Evolutionary conservation across 2,113 vertebrate genomes (phyloP), one percentile per base, ranked within the genome.

Genomic region (Gnathonemus echidnorhynchus): DNA sequence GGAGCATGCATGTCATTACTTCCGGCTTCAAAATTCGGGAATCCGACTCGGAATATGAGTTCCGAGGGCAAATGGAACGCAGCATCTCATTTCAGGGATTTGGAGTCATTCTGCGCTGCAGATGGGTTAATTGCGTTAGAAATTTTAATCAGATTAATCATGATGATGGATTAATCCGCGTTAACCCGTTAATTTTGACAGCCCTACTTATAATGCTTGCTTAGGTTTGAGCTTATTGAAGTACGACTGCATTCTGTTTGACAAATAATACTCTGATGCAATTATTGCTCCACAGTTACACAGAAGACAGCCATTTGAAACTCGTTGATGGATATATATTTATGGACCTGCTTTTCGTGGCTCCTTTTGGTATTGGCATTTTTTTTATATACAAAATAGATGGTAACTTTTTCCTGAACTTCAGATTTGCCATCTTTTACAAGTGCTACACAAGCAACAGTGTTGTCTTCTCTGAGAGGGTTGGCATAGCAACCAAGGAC

Each of bases 401-500:
- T 35, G 39, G 19, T 46, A 88, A 88, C 52, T 88, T 58, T 50
- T 88, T 13, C 31, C 39, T 88, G 50, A 88, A 88, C 50, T 62
- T 87, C 86, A 15, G 24, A 87, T 87, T 50, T 17, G 85, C 49
- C n/a, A 6, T 56, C 86, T 87, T 39, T 87, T 52, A 88, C 87
- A 13, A 66, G 53, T 56, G 13, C 87, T 35, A 31, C 87, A 88
- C 87, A 88, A 88, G 87, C 53, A 49, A 84, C 86, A 66, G 88
- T 91, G 90, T 62, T 91, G 86, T 90, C 85, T 91, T 89, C 95
- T 94, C 96, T 95, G 95, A 94, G 93, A 93, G 91, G 92, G 96
- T 97, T 97, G 96, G 96, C 96, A 97, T 97, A 95, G 96, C 93
- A 97, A 97, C 96, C 84, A 90, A 93, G 94, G 92, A 95, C 94